phyloP scores from a whole-genome alignment of 1,140 invertebrate species.

The Magallana ariakensis region DNA sequence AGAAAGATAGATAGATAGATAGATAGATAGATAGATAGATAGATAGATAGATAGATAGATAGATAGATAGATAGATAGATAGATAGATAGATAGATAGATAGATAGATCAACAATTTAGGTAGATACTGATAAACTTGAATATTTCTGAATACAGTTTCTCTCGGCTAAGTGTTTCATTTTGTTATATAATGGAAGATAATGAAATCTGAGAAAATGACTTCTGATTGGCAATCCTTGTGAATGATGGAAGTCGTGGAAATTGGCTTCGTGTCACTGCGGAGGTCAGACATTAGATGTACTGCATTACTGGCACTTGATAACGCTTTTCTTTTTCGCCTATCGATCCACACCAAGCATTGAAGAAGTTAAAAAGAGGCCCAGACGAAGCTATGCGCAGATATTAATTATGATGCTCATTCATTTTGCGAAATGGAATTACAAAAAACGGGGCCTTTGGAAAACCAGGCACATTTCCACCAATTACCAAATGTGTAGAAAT shows the following conservation, averaged over 20 bases:
- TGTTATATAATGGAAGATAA: not conserved
- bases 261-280: not conserved
- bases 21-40: too few relatives aligned
- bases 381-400: constrained; percentile 6
- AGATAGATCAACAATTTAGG: too few relatives aligned
- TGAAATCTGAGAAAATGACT: constrained; percentile 22
- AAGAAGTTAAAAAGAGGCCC: constrained; percentile 10
- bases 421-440: constrained; percentile 24
- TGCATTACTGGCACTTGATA: not conserved
- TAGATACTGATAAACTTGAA: too few relatives aligned
- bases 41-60: too few relatives aligned
- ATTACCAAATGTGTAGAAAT: constrained; percentile 28
- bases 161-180: too few relatives aligned
- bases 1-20: too few relatives aligned
- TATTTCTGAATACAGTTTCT: too few relatives aligned
- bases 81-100: too few relatives aligned
- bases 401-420: constrained; percentile 34
- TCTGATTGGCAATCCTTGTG: constrained; percentile 1
- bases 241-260: constrained; percentile 10
- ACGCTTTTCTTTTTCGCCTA: not conserved
- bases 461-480: constrained; percentile 20
- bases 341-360: not conserved
- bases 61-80: too few relatives aligned
- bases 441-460: constrained; percentile 6
- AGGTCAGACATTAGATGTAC: not conserved